Evolutionary conservation across 2,797 vertebrate genomes (phyloP), one percentile per base, ranked within the genome.

Genomic region (Distichodus sexfasciatus): DNA sequence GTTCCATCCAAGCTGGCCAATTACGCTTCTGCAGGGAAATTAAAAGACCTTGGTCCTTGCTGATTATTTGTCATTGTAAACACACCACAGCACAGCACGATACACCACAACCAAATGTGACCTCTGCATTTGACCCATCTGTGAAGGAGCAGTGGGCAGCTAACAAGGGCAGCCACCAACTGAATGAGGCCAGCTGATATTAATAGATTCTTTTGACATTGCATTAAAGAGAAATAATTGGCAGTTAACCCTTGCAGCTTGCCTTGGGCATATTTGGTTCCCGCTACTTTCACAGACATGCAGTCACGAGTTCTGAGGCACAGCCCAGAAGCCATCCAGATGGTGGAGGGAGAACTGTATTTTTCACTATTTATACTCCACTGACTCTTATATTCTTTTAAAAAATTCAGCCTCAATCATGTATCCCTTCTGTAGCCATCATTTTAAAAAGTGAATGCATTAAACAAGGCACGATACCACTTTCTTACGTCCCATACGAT

Each of bases 251-350:
- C 71, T 77, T 61, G 31, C 74, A 60, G 71, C 64, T 74, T 46
- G 78, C 72, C 76, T 57, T 31, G 21, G 14, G 81, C 74, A 79
- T 40, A 51, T 65, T 62, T 51, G 50, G 28, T 60, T 74, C 38
- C 41, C 69, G 68, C 24, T 46, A 47, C 50, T 57, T 69, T 64
- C 26, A 75, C 73, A 76, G 33, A 54, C 38, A 68, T 76, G 53
- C n/a, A 60, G 48, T 59, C 58, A 6, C 4, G 40, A 53, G 11
- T 38, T 76, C 69, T 57, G 29, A 59, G 41, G 80, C 40, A 54
- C 29, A 72, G 76, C 81, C 82, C 51, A 15, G 15, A 35, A 75
- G 72, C 75, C 55, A 21, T 76, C 71, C 75, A 82, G 76, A 80
- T 84, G 78, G 71, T 69, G 63, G 36, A 50, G 5, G n/a, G n/a